Conservation (phyloP, 2,113 vertebrate genomes). For the Catharus bicknelli region DNA sequence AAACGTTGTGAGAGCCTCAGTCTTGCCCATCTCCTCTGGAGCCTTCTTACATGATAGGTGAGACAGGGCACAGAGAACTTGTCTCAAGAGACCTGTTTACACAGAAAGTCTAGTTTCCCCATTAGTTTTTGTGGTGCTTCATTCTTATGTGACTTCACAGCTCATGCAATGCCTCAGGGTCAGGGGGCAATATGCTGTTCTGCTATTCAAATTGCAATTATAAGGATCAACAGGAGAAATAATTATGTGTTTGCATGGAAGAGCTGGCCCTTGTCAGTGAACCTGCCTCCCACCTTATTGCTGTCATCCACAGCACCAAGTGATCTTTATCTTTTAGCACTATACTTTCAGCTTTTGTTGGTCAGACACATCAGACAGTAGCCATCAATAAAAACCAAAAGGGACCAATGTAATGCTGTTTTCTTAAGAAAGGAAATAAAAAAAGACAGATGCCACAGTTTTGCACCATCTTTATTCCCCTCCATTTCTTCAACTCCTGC, state of each 20-base stretch:
- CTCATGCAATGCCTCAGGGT: background rate
- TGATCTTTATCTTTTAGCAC: background rate
- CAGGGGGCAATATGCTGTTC: background rate
- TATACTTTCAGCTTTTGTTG: background rate
- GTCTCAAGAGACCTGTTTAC: background rate
- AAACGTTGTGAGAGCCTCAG: background rate
- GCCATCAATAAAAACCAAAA: background rate
- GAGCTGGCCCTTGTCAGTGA: background rate
- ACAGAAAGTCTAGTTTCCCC: background rate
- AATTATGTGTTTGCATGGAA: background rate
- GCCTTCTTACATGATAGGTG: background rate
- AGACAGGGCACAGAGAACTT: rapidly evolving
- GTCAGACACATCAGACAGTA: background rate
- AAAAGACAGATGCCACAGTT: background rate
- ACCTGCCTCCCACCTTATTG: background rate
- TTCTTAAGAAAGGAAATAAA: background rate
- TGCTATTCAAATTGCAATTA: background rate
- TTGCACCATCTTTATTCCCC: background rate
- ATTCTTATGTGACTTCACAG: background rate
- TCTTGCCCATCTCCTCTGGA: background rate
- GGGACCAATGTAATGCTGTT: background rate
- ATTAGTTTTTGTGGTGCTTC: background rate
- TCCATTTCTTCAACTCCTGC: background rate
- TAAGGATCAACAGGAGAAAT: background rate
- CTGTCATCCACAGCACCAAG: background rate